A percentile compares a stretch with the other conserved stretches of the same genome.
Conservation (phyloP, 2,797 vertebrate species). For the Helarctos malayanus region DNA sequence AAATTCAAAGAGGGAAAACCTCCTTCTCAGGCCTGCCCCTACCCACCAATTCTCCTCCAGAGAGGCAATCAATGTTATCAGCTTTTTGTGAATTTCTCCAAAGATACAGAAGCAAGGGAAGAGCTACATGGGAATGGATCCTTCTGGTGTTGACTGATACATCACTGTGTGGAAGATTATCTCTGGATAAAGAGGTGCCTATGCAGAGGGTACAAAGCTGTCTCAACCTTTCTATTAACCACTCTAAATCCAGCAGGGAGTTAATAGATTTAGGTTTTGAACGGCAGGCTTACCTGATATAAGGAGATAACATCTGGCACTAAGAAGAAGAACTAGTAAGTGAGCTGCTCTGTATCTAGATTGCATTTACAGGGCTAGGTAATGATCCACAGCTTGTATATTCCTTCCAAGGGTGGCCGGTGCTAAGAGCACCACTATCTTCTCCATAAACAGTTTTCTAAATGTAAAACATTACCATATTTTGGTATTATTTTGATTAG, state of each 20-base stretch:
- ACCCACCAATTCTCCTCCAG: not conserved
- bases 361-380: not conserved
- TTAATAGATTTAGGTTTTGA: not conserved
- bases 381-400: not conserved
- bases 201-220: not conserved
- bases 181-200: not conserved
- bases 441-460: not conserved
- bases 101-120: not conserved
- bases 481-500: slow-evolving; percentile 67
- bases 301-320: not conserved
- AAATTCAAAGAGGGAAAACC: slow-evolving; percentile 13
- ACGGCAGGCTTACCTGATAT: slow-evolving; percentile 17
- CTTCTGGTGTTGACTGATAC: not conserved
- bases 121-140: not conserved
- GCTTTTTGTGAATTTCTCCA: not conserved
- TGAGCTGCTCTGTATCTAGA: not conserved
- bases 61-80: not conserved
- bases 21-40: not conserved
- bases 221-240: not conserved
- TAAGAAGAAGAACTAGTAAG: slow-evolving; percentile 53
- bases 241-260: not conserved
- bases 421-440: not conserved
- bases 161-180: not conserved
- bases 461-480: not conserved
- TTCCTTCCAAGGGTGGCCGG: not conserved